Percentiles rank a stretch among this genome's conserved stretches.
phyloP scores from a whole-genome alignment of 2,888 invertebrate genomes.

The Drosophila yooni region DNA sequence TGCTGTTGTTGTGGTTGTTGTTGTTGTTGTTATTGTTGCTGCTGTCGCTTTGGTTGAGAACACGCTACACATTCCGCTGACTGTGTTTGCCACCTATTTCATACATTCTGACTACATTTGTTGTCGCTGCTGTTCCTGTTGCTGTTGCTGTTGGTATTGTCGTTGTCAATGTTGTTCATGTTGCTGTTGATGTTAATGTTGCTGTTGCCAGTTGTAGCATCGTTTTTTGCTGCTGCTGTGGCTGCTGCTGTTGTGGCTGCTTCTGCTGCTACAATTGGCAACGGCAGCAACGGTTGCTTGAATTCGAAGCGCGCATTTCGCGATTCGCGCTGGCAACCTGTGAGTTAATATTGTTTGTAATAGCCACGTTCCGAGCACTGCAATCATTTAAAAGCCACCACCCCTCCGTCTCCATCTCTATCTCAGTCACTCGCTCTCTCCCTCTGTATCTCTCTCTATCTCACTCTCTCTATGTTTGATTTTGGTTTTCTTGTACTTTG shows the following conservation, averaged over 20 bases:
- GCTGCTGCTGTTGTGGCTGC: conserved; percentile 1
- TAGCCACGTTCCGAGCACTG: conserved; percentile 73
- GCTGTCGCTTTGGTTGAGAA: conserved; percentile 51
- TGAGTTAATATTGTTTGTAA: conserved; percentile 74
- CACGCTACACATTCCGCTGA: conserved; percentile 69
- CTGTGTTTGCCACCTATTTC: conserved; percentile 77
- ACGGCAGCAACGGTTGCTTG: conserved; percentile 50
- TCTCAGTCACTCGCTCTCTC: not conserved
- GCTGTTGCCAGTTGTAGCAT: conserved; percentile 23
- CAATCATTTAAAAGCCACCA: conserved; percentile 52
- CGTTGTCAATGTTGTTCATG: conserved; percentile 35
- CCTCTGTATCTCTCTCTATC: not conserved
- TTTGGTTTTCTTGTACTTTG: conserved; percentile 1
- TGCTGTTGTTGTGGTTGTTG: conserved; percentile 25
- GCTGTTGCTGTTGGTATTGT: conserved; percentile 31
- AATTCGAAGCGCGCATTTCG: conserved; percentile 51
- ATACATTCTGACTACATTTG: conserved; percentile 55
- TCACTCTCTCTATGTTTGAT: not conserved
- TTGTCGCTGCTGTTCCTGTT: conserved; percentile 29
- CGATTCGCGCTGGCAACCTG: conserved; percentile 56
- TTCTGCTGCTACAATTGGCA: conserved; percentile 61
- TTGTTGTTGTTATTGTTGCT: conserved; percentile 31
- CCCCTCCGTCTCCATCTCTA: not conserved
- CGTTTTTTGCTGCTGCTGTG: conserved; percentile 7
- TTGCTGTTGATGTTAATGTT: conserved; percentile 47